Evolutionary conservation across 2,888 invertebrate genomes (phyloP), one percentile per base, ranked within the genome.

Genomic region (Marronus borbonicus): DNA sequence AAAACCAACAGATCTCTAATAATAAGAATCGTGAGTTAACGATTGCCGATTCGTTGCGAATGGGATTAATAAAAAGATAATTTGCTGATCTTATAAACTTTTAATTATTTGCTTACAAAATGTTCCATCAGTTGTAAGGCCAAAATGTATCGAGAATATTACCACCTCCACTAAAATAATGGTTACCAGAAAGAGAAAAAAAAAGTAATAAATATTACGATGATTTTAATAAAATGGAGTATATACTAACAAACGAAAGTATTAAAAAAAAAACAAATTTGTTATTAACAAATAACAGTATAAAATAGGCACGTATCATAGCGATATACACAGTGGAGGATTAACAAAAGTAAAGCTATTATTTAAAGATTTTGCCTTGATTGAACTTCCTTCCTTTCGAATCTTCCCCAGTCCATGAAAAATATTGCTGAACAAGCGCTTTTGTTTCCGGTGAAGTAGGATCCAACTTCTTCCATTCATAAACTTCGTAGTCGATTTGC

Each of bases 321-420:
- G 60, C n/a, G 49, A 31, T 52, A 52, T 69, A 69, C 31, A 60
- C 36, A 28, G 79, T 64, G 76, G 64, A 79, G 75, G 70, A 24
- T 76, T 74, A 31, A 64, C 62, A 28, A 31, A 69, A 17, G 50
- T 31, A 55, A 50, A 64, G n/a, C 49, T 44, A 14, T 77, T 79
- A 79, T 91, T 99, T 99, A 92, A 98, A 99, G 90, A 99, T 96
- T 92, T 99, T 99, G 89, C 99, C 99, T 92, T 99, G 97, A 91
- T 98, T 98, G 92, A 98, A 98, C 87, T 94, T 92, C 88, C 98
- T 95, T 79, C 97, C 98, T 74, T 92, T 89, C 88, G 95, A 95
- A 89, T 98, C 97, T 24, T 91, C 88, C 80, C 98, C 98, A 84
- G 92, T 91, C 97, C 97, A 98, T 62, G 95, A 92, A 89, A 98